A percentile compares a stretch with the other conserved stretches of the same genome.
phyloP scores from a whole-genome alignment of 2,888 invertebrate species.

The Brachylomia viminalis region DNA sequence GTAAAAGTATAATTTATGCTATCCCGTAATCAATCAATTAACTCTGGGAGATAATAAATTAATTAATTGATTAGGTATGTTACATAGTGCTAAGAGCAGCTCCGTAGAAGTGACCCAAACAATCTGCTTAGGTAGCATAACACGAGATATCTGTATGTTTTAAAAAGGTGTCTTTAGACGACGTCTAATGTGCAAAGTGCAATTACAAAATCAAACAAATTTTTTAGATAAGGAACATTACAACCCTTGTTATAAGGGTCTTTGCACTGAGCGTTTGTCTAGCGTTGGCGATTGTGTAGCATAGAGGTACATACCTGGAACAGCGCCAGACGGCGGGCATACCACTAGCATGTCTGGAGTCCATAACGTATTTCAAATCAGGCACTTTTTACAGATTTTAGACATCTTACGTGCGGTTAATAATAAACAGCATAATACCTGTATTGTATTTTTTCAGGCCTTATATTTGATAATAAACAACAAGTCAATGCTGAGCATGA shows the following conservation, averaged over 20 bases:
- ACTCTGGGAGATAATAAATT: slow-evolving; percentile 42
- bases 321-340: not conserved
- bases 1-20: slow-evolving; percentile 51
- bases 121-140: slow-evolving; percentile 19
- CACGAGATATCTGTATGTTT: slow-evolving; percentile 13
- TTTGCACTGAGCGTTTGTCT: not conserved
- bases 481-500: slow-evolving; percentile 95
- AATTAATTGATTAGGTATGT: slow-evolving; percentile 44
- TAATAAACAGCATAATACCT: not conserved
- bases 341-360: not conserved
- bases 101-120: slow-evolving; percentile 19
- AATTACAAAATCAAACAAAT: too few relatives aligned
- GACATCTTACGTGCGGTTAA: not conserved
- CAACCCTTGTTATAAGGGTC: not conserved
- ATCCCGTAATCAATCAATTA: slow-evolving; percentile 59
- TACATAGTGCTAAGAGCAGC: slow-evolving; percentile 27
- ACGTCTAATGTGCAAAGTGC: too few relatives aligned
- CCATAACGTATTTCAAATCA: not conserved
- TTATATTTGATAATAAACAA: slow-evolving; percentile 96
- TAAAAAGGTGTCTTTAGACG: slow-evolving; percentile 6
- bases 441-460: slow-evolving; percentile 86
- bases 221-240: not conserved
- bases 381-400: not conserved
- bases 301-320: not conserved
- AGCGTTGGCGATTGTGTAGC: not conserved